Conservation (phyloP, 2,888 invertebrate genomes). For the Epirrita christyi region DNA sequence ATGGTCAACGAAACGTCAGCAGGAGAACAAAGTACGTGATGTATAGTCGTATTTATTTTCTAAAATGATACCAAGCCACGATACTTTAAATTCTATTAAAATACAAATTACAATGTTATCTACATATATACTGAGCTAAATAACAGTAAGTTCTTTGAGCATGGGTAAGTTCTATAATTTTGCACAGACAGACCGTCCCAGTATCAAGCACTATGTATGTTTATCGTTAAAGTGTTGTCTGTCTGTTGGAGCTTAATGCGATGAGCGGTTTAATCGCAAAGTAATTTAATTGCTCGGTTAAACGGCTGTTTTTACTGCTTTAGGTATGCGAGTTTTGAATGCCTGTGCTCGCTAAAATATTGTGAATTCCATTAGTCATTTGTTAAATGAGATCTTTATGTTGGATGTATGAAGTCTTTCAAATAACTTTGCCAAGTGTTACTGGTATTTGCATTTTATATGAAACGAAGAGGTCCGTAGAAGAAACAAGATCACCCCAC, state of each 20-base stretch:
- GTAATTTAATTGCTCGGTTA: conserved; percentile 8
- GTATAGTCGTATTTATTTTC: too few relatives aligned
- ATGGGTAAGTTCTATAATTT: background rate
- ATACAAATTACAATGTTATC: too few relatives aligned
- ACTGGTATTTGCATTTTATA: too few relatives aligned
- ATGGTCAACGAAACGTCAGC: too few relatives aligned
- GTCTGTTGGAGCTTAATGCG: background rate
- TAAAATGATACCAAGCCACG: too few relatives aligned
- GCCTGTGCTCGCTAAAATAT: background rate
- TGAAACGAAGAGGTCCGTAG: too few relatives aligned
- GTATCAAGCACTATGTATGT: background rate
- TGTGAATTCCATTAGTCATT: background rate
- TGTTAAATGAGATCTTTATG: background rate
- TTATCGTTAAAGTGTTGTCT: conserved; percentile 2
- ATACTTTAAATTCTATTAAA: too few relatives aligned
- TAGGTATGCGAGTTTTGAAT: background rate
- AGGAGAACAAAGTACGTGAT: too few relatives aligned
- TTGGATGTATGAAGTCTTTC: background rate
- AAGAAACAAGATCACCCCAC: too few relatives aligned
- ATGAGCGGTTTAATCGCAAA: conserved; percentile 5
- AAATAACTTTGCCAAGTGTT: background rate
- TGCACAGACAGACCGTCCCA: background rate
- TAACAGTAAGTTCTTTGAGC: too few relatives aligned
- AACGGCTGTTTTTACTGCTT: conserved; percentile 7
- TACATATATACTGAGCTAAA: too few relatives aligned